Evolutionary conservation across 2,113 vertebrate genomes (phyloP).

Genomic region (Pachyramphus minor): DNA sequence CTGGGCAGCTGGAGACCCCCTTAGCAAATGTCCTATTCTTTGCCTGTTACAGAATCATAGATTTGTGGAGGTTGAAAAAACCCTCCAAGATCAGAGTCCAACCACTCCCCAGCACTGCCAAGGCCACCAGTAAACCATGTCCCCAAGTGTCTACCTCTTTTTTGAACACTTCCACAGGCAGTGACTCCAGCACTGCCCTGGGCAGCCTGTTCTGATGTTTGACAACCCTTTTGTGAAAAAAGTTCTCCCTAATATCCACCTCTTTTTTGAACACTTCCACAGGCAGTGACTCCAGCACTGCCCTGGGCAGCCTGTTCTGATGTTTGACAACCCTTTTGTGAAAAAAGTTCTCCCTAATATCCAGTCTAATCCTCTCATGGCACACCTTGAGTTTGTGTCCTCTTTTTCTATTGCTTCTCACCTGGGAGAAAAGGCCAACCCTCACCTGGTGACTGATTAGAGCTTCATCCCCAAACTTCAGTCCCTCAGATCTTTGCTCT

Average conservation of each 20-base stretch:
- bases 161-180: too few species aligned
- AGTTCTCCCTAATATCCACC: too few species aligned
- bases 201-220: too few species aligned
- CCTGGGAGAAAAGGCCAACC: not conserved
- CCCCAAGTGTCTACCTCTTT: not conserved
- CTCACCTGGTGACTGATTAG: not conserved
- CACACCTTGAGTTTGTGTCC: not conserved
- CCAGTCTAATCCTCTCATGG: not conserved
- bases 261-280: fast-evolving
- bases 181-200: too few species aligned
- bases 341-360: not conserved
- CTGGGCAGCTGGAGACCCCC: not conserved
- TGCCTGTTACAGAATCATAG: not conserved
- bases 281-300: not conserved
- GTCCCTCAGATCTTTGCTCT: not conserved
- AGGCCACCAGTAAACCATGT: not conserved
- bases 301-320: not conserved
- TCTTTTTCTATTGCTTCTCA: not conserved
- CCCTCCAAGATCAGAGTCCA: fast-evolving
- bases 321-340: not conserved
- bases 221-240: too few species aligned
- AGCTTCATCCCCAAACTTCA: not conserved
- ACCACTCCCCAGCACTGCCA: not conserved
- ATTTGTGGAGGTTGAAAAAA: not conserved
- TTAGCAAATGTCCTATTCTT: not conserved